A percentile compares a stretch with the other conserved stretches of the same genome.
These are phyloP conservation scores for Congeria kusceri DNA, from an alignment of 2,888 invertebrate genomes.

Conservation along the genomic window DNA sequence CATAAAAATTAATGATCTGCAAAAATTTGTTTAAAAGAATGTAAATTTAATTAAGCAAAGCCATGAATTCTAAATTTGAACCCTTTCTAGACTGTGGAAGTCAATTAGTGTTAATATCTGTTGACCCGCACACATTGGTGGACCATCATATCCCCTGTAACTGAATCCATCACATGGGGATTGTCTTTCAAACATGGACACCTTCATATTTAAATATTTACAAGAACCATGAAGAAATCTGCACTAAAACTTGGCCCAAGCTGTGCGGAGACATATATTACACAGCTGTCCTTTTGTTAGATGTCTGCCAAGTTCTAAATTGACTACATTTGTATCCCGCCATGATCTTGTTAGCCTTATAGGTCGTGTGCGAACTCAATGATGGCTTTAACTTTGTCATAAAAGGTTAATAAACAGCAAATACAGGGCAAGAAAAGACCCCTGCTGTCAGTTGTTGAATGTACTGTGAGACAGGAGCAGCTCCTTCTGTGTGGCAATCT, in stretches of 20 bases:
- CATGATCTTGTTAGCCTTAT: slow-evolving; percentile 20
- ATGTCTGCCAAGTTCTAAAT: slow-evolving; percentile 1
- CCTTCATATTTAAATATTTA: slow-evolving; percentile 37
- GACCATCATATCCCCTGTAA: slow-evolving; percentile 13
- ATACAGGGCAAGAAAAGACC: slow-evolving; percentile 15
- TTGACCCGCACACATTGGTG: slow-evolving; percentile 9
- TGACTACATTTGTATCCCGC: slow-evolving; percentile 36
- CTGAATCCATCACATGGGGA: slow-evolving; percentile 32
- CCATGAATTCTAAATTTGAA: no score
- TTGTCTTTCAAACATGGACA: slow-evolving; percentile 27
- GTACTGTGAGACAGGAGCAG: no score
- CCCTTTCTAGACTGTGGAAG: no score
- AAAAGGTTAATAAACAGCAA: slow-evolving; percentile 28
- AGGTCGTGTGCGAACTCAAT: slow-evolving; percentile 42
- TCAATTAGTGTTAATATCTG: slow-evolving; percentile 1
- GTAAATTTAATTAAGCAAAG: no score
- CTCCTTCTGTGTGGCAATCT: no score
- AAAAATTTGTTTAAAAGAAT: no score
- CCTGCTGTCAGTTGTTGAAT: no score
- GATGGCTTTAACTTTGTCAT: slow-evolving; percentile 25
- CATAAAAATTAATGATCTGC: no score
- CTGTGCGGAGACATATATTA: slow-evolving; percentile 33
- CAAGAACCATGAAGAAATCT: slow-evolving; percentile 22
- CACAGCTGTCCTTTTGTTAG: slow-evolving; percentile 25
- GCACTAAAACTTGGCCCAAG: slow-evolving; percentile 8